phyloP scores from a whole-genome alignment of 1,140 invertebrate genomes.

The Meloidogyne exigua region DNA sequence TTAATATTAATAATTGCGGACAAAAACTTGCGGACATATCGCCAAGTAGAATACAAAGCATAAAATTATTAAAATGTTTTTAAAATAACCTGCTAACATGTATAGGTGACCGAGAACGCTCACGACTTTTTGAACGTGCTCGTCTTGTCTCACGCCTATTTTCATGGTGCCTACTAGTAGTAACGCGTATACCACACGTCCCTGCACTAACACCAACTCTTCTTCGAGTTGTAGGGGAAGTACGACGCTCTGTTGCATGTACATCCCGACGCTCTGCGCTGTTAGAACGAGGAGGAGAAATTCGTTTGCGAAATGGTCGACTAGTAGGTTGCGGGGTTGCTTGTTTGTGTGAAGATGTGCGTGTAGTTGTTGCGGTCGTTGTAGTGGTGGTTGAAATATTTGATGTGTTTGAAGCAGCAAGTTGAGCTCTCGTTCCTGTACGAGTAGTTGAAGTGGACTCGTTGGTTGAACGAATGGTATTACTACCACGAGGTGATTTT shows the following conservation, averaged over 20 bases:
- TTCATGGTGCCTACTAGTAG: not conserved
- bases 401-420: not conserved
- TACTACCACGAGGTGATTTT: not conserved
- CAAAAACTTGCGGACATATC: too few species aligned
- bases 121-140: not conserved
- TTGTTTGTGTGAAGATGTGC: not conserved
- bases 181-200: not conserved
- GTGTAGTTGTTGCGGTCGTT: not conserved
- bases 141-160: not conserved
- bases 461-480: not conserved
- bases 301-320: slow-evolving; percentile 73
- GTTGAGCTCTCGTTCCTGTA: not conserved
- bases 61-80: too few species aligned
- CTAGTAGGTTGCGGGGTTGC: slow-evolving; percentile 37
- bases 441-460: not conserved
- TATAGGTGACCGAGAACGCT: not conserved
- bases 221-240: slow-evolving; percentile 6
- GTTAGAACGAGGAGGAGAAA: slow-evolving; percentile 29
- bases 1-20: too few species aligned
- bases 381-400: not conserved
- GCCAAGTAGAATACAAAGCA: too few species aligned
- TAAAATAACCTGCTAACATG: not conserved
- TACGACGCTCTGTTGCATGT: not conserved
- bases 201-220: not conserved
- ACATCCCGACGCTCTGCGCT: slow-evolving; percentile 20